A percentile compares a stretch with the other conserved stretches of the same genome.
These are phyloP conservation scores for Digitonthophagus gazella DNA, from an alignment of 2,888 invertebrate genomes.

Conservation along the genomic window DNA sequence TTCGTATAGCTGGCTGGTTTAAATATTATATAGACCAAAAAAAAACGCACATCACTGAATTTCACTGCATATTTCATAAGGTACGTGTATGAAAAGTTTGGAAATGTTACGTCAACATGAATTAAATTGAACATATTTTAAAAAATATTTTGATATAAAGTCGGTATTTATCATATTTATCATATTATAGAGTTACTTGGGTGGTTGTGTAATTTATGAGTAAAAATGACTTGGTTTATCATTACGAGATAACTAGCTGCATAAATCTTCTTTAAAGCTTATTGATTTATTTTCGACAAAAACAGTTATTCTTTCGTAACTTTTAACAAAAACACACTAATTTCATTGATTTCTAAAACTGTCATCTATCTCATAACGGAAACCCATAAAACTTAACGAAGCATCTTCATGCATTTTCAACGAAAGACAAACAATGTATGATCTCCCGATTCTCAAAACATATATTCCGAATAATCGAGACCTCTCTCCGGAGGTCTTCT, in stretches of 20 bases:
- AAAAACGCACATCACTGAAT: background rate
- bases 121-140: background rate
- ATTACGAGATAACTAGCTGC: background rate
- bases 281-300: background rate
- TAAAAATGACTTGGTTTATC: background rate
- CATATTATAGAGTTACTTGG: background rate
- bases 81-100: background rate
- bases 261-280: background rate
- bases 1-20: background rate
- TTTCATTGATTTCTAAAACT: conserved; percentile 4
- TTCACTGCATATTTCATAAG: background rate
- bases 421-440: conserved; percentile 1
- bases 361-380: conserved; percentile 8
- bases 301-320: background rate
- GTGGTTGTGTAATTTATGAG: background rate
- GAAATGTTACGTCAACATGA: background rate
- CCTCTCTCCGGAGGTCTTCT: background rate
- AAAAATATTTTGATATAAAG: background rate
- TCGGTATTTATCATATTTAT: background rate
- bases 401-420: background rate
- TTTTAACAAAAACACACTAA: background rate
- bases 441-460: background rate
- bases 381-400: background rate
- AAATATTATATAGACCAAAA: background rate
- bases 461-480: background rate